Base-by-base conservation (phyloP, 2,888 invertebrate genomes). In the Itoplectis maculator region DNA sequence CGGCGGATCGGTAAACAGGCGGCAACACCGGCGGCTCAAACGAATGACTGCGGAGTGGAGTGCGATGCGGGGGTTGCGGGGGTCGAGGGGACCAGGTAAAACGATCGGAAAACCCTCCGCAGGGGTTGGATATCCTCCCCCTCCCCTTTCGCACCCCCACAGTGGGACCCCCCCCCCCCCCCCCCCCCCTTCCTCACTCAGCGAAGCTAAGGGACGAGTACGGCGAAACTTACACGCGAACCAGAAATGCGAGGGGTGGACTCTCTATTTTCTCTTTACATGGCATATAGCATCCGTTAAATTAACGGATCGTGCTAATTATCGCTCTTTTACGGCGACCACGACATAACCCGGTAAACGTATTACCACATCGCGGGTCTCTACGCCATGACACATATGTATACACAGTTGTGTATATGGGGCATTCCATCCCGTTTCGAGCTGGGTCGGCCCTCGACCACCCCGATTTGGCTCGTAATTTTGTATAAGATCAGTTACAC, bases 281-380 rank as follows among this genome's bases (percentile, higher is more conserved):
- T 69, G 51, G 13, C 20, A 51, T 15, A 51, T 51, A 73, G 72
- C 69, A 56, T 63, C 68, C 54, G 49, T 23, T 69, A 63, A 79
- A 82, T 82, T 82, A 87, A 86, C 85, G 82, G 83, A 76, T 63
- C 59, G 20, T 73, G 75, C 61, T 85, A 86, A 86, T 86, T 87
- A 76, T 78, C 78, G 70, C 63, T 84, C 61, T 77, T 78, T 82
- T 75, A 15, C 70, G n/a, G 11, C 45, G 56, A 80, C 70, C 75
- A 23, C 65, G 42, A 23, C 37, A 47, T 63, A 75, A 63, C 65
- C 35, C 20, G 47, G 65, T 51, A 65, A 77, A 63, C 68, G 23
- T 77, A 73, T 77, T 68, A 68, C 66, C 40, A 65, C 40, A 2
- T 42, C 8, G 20, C 45, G 35, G 9, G 56, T 37, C 20, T 29